Evolutionary conservation across 2,113 vertebrate species (phyloP).

Genomic region (Nothoprocta pentlandii): DNA sequence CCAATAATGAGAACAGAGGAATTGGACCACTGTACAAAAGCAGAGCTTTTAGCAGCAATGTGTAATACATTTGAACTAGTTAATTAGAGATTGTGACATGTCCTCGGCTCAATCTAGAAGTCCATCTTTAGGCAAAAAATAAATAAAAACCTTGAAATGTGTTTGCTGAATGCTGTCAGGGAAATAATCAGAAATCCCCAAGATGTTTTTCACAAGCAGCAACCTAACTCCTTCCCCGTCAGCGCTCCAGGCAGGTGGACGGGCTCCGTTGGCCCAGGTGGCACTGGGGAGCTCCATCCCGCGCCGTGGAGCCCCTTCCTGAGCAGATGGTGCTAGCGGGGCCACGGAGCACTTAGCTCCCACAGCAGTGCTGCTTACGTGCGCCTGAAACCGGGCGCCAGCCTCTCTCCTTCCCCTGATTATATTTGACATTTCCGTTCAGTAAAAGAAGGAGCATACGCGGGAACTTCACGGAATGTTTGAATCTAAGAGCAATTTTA

Average conservation of each 20-base stretch:
- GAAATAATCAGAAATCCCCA: not conserved
- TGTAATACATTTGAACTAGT: constrained; percentile 4
- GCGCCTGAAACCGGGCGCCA: not conserved
- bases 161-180: not conserved
- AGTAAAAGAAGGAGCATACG: not conserved
- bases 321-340: accelerated
- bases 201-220: not conserved
- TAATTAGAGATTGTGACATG: constrained; percentile 45
- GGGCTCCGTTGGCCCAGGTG: not conserved
- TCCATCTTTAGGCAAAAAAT: constrained; percentile 9
- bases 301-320: accelerated
- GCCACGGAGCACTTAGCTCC: not conserved
- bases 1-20: not conserved
- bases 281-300: accelerated
- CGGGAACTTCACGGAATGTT: not conserved
- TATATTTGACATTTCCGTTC: not conserved
- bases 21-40: not conserved
- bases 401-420: not conserved
- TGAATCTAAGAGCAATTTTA: not conserved
- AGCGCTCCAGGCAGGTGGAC: not conserved
- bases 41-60: constrained; percentile 23
- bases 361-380: accelerated
- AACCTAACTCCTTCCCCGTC: not conserved
- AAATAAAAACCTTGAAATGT: too few relatives aligned
- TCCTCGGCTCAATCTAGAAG: not conserved